Conservation (phyloP, 2,113 vertebrate species). For the Salvelinus fontinalis region DNA sequence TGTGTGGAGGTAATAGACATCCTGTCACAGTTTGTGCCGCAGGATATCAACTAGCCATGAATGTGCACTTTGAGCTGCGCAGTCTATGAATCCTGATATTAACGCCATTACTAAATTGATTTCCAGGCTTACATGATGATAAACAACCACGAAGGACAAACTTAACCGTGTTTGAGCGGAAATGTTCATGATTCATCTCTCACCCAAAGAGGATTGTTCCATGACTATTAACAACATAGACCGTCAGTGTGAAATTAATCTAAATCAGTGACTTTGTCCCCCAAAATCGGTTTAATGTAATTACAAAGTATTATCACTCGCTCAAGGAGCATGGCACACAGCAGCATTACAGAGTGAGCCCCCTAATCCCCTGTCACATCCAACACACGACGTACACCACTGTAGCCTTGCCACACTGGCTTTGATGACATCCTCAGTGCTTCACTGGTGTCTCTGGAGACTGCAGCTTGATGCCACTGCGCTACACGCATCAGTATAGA, state of each 20-base stretch:
- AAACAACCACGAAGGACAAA: neutral
- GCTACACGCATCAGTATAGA: slow-evolving; percentile 15
- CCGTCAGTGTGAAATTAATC: slow-evolving; percentile 26
- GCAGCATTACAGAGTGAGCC: slow-evolving; percentile 41
- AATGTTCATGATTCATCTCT: neutral
- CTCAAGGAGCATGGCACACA: slow-evolving; percentile 22
- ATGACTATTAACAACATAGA: neutral
- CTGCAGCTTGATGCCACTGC: slow-evolving; percentile 19
- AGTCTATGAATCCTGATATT: too few relatives aligned
- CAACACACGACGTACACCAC: slow-evolving; percentile 27
- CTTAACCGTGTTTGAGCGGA: neutral
- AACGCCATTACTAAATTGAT: neutral
- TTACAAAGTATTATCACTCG: slow-evolving; percentile 46
- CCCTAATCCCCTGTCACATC: slow-evolving; percentile 54
- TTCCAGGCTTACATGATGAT: neutral
- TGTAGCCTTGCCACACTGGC: slow-evolving; percentile 24
- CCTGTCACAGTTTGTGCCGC: neutral
- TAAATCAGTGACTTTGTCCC: slow-evolving; percentile 40
- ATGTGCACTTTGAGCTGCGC: too few relatives aligned
- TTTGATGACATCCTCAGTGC: slow-evolving; percentile 38
- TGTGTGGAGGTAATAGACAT: slow-evolving; percentile 1
- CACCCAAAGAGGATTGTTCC: neutral
- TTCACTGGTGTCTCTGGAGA: slow-evolving; percentile 4
- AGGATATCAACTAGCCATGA: neutral
- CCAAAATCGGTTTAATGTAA: slow-evolving; percentile 55